These are phyloP conservation scores for Pristionchus arcanus DNA, from an alignment of 2,888 invertebrate genomes.

Conservation along the genomic window DNA sequence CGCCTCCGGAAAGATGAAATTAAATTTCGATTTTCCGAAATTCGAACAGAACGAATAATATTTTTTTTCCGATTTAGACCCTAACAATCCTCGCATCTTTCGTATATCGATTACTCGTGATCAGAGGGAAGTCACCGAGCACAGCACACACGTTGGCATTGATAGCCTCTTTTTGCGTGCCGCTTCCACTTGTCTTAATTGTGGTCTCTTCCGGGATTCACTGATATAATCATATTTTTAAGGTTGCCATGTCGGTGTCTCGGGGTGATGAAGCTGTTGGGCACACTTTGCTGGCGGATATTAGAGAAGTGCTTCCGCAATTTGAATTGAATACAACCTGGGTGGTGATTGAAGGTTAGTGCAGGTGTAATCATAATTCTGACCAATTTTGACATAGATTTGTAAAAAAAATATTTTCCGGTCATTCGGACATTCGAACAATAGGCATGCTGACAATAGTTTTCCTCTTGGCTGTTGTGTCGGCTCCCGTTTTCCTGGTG, in stretches of 20 bases:
- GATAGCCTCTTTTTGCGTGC: background rate
- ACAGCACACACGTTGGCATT: background rate
- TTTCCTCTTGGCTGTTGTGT: background rate
- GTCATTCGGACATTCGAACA: background rate
- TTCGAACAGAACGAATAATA: too few relatives aligned
- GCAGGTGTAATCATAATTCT: background rate
- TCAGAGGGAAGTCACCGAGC: background rate
- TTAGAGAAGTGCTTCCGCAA: background rate
- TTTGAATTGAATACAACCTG: background rate
- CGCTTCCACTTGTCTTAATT: background rate
- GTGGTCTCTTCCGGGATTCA: background rate
- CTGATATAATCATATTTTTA: background rate
- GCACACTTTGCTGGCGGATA: background rate
- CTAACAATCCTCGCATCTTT: background rate
- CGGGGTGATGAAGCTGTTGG: background rate
- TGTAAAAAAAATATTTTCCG: background rate
- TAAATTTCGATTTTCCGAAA: too few relatives aligned
- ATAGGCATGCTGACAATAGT: background rate
- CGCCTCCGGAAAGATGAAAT: too few relatives aligned
- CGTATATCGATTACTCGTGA: background rate
- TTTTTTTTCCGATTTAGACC: background rate
- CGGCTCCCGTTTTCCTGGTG: background rate
- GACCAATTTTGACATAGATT: background rate
- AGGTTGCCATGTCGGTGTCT: background rate
- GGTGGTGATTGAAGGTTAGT: background rate